Conservation (phyloP, 2,797 vertebrate species). For the Brachyrhaphis roseni region DNA sequence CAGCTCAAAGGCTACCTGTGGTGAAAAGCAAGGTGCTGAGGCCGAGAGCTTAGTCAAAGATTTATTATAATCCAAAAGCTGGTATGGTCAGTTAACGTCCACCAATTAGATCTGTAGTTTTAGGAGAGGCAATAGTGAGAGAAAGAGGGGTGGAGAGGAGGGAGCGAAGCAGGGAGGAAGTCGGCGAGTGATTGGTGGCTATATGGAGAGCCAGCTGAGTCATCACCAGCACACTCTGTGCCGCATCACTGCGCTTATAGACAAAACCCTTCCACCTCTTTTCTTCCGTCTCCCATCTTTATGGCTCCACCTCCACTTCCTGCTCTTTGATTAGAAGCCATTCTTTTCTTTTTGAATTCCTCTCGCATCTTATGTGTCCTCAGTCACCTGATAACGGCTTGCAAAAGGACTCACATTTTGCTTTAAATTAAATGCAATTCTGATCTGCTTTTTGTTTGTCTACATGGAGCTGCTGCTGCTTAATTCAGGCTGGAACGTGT, state of each 20-base stretch:
- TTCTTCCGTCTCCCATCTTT: conserved; percentile 61
- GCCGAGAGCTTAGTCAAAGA: conserved; percentile 46
- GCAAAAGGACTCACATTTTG: conserved; percentile 22
- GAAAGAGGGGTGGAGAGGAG: conserved; percentile 18
- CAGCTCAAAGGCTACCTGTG: conserved; percentile 26
- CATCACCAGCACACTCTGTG: conserved; percentile 83
- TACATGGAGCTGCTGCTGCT: conserved; percentile 6
- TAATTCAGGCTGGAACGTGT: conserved; percentile 19
- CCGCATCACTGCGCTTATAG: conserved; percentile 84
- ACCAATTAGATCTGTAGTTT: conserved; percentile 70
- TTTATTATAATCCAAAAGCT: conserved; percentile 63
- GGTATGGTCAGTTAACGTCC: conserved; percentile 57
- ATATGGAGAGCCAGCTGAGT: conserved; percentile 84
- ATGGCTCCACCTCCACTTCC: conserved; percentile 67
- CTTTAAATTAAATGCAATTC: conserved; percentile 35
- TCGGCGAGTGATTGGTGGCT: conserved; percentile 79
- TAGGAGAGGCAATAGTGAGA: conserved; percentile 53
- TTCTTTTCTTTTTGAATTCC: conserved; percentile 31
- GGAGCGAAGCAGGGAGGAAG: conserved; percentile 31
- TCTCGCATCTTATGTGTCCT: conserved; percentile 24
- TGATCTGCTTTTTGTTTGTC: conserved; percentile 15
- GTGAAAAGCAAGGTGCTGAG: conserved; percentile 40
- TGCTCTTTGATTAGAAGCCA: conserved; percentile 49
- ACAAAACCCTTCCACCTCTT: conserved; percentile 76
- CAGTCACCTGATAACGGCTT: conserved; percentile 26